Percentiles rank a stretch among this genome's conserved stretches.
These are phyloP conservation scores for Drosophila mulleri DNA, from an alignment of 2,888 invertebrate genomes.

Conservation along the genomic window DNA sequence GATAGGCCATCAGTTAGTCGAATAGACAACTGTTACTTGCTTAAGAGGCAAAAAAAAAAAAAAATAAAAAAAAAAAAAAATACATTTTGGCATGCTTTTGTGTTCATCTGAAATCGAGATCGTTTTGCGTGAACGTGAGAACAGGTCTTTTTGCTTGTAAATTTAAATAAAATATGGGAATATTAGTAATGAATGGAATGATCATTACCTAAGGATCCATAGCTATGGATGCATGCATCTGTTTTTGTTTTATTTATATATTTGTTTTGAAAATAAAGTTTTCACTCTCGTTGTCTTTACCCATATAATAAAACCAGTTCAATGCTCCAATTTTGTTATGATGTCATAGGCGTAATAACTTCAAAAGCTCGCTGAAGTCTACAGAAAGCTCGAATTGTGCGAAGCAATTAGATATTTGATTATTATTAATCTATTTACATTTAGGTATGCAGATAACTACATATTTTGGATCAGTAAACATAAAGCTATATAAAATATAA, in stretches of 20 bases:
- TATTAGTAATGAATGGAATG: neutral
- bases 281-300: neutral
- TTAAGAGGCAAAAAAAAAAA: neutral
- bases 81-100: constrained; percentile 24
- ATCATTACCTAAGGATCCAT: neutral
- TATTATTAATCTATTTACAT: too few relatives aligned
- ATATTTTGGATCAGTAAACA: too few relatives aligned
- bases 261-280: neutral
- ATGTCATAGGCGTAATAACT: neutral
- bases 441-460: too few relatives aligned
- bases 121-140: constrained; percentile 43
- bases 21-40: constrained; percentile 6
- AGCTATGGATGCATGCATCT: neutral
- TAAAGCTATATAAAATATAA: too few relatives aligned
- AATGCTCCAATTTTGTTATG: constrained; percentile 13
- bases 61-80: too few relatives aligned
- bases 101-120: constrained; percentile 21
- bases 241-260: neutral
- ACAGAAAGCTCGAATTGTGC: too few relatives aligned
- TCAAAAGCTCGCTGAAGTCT: neutral
- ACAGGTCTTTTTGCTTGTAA: constrained; percentile 39
- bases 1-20: neutral
- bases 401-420: too few relatives aligned
- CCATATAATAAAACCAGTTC: constrained; percentile 18
- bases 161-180: constrained; percentile 46